These are phyloP conservation scores for Tanytarsus gracilentus DNA, from an alignment of 2,888 invertebrate species.

Conservation along the genomic window DNA sequence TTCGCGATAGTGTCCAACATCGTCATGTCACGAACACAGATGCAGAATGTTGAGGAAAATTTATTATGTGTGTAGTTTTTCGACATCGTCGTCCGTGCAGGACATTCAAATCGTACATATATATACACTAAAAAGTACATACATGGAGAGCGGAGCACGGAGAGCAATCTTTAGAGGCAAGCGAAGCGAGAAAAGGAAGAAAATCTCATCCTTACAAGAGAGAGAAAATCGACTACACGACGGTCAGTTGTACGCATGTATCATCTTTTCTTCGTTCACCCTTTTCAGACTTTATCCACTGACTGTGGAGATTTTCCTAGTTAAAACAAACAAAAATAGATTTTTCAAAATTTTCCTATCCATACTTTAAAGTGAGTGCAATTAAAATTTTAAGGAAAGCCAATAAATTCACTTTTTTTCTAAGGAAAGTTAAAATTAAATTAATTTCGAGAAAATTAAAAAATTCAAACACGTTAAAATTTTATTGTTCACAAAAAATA, in stretches of 20 bases:
- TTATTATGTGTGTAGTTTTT: constrained; percentile 29
- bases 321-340: constrained; percentile 2
- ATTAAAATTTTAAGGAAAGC: too few relatives aligned
- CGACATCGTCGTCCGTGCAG: background rate
- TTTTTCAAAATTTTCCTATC: too few relatives aligned
- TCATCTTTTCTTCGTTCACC: constrained; percentile 16
- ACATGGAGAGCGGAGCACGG: constrained; percentile 12
- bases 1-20: constrained; percentile 2
- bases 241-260: constrained; percentile 29
- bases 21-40: constrained; percentile 10
- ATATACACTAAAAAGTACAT: background rate
- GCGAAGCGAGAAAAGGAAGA: constrained; percentile 2
- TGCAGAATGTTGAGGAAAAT: background rate
- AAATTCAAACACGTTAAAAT: too few relatives aligned
- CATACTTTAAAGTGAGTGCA: too few relatives aligned
- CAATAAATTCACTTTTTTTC: too few relatives aligned
- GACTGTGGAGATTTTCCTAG: background rate
- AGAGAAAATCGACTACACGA: background rate
- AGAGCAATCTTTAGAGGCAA: background rate
- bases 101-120: background rate
- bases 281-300: constrained; percentile 1
- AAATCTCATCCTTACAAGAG: background rate
- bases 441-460: too few relatives aligned
- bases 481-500: too few relatives aligned
- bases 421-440: too few relatives aligned